Evolutionary conservation across 2,113 vertebrate genomes (phyloP).

Genomic region (Protobothrops flavoviridis): DNA sequence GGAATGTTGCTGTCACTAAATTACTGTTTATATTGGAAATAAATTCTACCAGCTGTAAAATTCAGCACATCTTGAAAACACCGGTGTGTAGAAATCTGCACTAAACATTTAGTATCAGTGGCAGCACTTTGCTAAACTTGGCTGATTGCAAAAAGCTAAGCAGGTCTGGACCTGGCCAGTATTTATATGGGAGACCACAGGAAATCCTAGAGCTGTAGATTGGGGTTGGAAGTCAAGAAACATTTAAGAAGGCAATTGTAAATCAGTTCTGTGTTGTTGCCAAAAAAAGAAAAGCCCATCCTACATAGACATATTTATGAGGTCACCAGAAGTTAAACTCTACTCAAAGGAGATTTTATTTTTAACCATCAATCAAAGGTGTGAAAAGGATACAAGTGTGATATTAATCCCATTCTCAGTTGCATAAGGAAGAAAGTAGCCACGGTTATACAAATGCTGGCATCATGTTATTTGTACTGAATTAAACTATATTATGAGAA

Average conservation of each 20-base stretch:
- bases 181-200: background rate
- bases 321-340: background rate
- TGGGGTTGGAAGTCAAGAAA: background rate
- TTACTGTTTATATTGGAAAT: background rate
- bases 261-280: background rate
- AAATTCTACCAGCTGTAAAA: background rate
- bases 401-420: background rate
- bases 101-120: background rate
- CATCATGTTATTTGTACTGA: background rate
- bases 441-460: background rate
- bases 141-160: background rate
- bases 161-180: background rate
- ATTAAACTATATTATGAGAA: background rate
- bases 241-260: background rate
- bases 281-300: background rate
- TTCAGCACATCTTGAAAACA: background rate
- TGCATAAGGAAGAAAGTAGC: background rate
- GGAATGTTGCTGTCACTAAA: background rate
- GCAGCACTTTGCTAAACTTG: background rate
- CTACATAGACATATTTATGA: background rate
- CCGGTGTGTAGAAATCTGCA: background rate
- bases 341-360: background rate
- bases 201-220: background rate
- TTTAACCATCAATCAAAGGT: background rate
- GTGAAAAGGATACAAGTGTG: background rate